Percentiles rank a stretch among this genome's conserved stretches.
These are phyloP conservation scores for Anastrepha ludens DNA, from an alignment of 1,140 invertebrate genomes.

Conservation along the genomic window DNA sequence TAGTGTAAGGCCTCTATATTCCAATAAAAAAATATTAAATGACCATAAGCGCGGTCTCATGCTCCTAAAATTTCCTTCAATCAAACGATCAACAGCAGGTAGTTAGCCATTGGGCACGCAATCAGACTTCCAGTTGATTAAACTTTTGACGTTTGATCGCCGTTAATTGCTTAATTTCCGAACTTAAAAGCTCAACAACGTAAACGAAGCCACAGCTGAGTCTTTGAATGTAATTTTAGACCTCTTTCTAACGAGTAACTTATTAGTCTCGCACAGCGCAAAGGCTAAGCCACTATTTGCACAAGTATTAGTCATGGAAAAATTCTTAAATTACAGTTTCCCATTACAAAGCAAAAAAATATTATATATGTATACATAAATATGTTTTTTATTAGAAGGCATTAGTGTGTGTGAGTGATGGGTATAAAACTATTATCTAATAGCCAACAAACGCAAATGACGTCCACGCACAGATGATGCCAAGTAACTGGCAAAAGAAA, in stretches of 20 bases:
- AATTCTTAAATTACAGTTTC: neutral
- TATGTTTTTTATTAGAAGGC: too few relatives aligned
- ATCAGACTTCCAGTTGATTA: constrained; percentile 18
- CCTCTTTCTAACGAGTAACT: constrained; percentile 10
- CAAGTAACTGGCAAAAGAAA: neutral
- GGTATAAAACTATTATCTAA: constrained; percentile 16
- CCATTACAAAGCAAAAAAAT: neutral
- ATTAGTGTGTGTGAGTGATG: neutral
- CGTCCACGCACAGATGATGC: neutral
- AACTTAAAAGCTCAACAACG: constrained; percentile 2
- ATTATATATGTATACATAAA: too few relatives aligned
- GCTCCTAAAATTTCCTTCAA: constrained; percentile 37
- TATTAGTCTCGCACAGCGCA: neutral
- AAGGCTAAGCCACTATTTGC: neutral
- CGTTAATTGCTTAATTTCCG: constrained; percentile 2
- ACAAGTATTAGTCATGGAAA: neutral
- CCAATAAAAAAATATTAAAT: constrained; percentile 21
- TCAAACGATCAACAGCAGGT: constrained; percentile 29
- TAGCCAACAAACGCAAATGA: neutral
- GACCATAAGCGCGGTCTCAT: constrained; percentile 2
- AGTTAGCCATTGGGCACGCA: neutral
- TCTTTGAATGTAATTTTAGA: constrained; percentile 29
- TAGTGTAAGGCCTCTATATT: neutral
- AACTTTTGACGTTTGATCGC: neutral
- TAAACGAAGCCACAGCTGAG: neutral